Base-by-base conservation (phyloP, 53 echinoderm and acorn worm genomes). In the Crossaster papposus region DNA sequence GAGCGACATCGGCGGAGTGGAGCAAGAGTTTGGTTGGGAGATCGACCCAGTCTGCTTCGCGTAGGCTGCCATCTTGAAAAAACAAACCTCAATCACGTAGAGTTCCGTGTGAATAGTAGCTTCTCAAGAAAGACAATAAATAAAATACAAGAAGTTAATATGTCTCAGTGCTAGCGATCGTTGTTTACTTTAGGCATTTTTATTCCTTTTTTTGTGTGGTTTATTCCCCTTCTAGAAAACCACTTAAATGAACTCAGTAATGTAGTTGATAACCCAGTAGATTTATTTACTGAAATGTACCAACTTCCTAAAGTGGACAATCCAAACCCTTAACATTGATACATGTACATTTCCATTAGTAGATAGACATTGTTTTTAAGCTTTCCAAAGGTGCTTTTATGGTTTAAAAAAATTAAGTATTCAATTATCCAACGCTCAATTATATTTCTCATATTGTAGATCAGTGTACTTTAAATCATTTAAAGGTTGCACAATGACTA, bases 11-110 rank as follows among this genome's bases (percentile, higher is more conserved):
- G 99, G 96, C 34, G 70, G 37, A 37, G 64, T 74, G 76, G 95
- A 94, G n/a, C n/a, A n/a, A 91, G 65, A 93, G 92, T 99, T 96
- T 78, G 94, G 93, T 52, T 89, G 96, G 77, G 95, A 93, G 23
- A 96, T 99, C 85, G 99, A 93, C 68, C 85, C 93, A 91, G 99
- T 96, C 50, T 99, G 99, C 94, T 99, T 96, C 88, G 94, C 94
- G 89, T 99, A 96, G 94, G 92, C 82, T 54, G 82, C 90, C 87
- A 11, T 85, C 74, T 82, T 91, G 79, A 91, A 86, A 58, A n/a
- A n/a, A n/a, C n/a, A n/a, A 29, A 80, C 80, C 80, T 80, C 80
- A 80, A 36, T 13, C 32, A 33, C 87, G 36, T 87, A 58, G 77
- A 87, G 26, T 77, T 75, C 22, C 54, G 87, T 87, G 87, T 87